phyloP scores from a whole-genome alignment of 2,113 vertebrate genomes.

The Corythoichthys haematopterus region DNA sequence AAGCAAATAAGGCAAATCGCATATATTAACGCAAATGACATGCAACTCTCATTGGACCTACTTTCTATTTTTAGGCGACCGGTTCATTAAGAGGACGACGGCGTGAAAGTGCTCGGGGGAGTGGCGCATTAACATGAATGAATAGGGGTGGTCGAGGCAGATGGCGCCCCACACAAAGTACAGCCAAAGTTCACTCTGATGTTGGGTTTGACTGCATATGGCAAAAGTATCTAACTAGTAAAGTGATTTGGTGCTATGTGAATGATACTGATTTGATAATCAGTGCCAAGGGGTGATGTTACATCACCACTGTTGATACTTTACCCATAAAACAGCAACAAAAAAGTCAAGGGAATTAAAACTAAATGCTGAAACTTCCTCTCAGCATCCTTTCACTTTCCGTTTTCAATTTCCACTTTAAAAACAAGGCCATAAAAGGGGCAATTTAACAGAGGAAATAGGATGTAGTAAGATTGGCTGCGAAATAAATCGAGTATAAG shows the following conservation, averaged over 20 bases:
- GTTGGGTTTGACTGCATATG: too few species aligned
- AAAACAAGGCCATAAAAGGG: slow-evolving; percentile 3
- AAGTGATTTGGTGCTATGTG: neutral
- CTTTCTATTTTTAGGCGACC: slow-evolving; percentile 2
- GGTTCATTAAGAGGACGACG: slow-evolving; percentile 15
- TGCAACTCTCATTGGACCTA: neutral
- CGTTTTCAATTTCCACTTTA: neutral
- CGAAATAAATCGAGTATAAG: neutral
- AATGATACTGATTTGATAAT: neutral
- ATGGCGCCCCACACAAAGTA: neutral
- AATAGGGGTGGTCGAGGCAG: slow-evolving; percentile 10
- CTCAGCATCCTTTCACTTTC: neutral
- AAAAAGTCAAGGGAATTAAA: neutral
- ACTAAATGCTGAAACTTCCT: neutral
- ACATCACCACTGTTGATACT: neutral
- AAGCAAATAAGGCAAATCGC: neutral
- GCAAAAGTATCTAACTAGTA: too few species aligned
- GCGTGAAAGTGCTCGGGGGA: slow-evolving; percentile 7
- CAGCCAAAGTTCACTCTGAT: too few species aligned
- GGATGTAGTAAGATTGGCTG: slow-evolving; percentile 3
- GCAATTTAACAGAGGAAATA: slow-evolving; percentile 5
- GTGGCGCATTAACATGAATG: slow-evolving; percentile 11
- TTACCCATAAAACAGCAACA: neutral
- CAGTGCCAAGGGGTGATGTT: neutral
- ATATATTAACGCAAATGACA: neutral